Conservation (phyloP, 2,888 invertebrate species). For the Prosapia bicincta region DNA sequence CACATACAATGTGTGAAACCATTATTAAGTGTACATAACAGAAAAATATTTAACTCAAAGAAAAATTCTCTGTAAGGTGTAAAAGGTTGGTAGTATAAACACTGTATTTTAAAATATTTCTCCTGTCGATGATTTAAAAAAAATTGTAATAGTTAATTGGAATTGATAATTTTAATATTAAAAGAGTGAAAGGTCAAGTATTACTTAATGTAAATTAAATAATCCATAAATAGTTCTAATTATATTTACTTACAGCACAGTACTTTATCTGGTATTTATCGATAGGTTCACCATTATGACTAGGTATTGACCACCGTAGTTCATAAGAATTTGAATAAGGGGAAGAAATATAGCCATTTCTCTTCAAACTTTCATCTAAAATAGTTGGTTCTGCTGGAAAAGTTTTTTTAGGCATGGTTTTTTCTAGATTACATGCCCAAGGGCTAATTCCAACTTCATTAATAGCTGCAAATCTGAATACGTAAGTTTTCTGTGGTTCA, state of each 20-base stretch:
- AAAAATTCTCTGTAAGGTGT: no score
- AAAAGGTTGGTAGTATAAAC: no score
- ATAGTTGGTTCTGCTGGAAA: slow-evolving; percentile 71
- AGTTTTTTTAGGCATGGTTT: slow-evolving; percentile 72
- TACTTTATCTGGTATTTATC: slow-evolving; percentile 76
- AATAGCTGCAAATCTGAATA: slow-evolving; percentile 78
- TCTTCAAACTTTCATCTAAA: slow-evolving; percentile 48
- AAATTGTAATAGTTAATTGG: no score
- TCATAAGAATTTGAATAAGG: slow-evolving; percentile 75
- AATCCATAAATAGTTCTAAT: no score
- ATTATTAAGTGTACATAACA: no score
- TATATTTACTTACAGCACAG: slow-evolving; percentile 65
- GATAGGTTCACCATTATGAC: slow-evolving; percentile 87
- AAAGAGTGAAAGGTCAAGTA: no score
- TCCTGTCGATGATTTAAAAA: no score
- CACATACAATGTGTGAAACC: no score
- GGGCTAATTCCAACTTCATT: slow-evolving; percentile 79
- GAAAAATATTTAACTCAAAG: no score
- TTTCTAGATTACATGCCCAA: slow-evolving; percentile 62
- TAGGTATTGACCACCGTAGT: slow-evolving; percentile 78
- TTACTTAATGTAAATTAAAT: no score
- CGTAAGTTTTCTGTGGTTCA: slow-evolving; percentile 70
- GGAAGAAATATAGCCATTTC: slow-evolving; percentile 54
- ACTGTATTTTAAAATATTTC: no score
- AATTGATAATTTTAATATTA: no score